These are phyloP conservation scores for Pangasianodon gigas DNA, from an alignment of 2,113 vertebrate species.

Conservation along the genomic window DNA sequence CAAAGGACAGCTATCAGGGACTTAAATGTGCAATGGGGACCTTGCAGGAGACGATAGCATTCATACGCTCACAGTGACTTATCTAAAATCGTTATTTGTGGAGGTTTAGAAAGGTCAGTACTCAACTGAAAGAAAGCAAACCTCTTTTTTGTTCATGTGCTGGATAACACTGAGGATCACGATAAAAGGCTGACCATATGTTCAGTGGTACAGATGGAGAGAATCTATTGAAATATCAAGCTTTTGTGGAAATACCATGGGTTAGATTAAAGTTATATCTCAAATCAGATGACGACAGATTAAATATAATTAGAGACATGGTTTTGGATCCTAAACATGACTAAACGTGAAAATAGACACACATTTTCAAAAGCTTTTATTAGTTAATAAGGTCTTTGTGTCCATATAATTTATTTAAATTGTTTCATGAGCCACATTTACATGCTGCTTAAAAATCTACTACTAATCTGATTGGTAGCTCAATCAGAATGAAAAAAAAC, in stretches of 20 bases:
- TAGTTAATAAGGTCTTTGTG: neutral
- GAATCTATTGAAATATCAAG: neutral
- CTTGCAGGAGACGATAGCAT: conserved; percentile 61
- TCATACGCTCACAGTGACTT: conserved; percentile 51
- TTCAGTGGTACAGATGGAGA: neutral
- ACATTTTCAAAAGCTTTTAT: neutral
- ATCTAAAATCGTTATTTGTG: conserved; percentile 61
- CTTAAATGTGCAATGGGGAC: conserved; percentile 31
- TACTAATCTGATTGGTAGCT: neutral
- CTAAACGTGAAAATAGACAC: neutral
- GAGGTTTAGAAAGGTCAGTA: conserved; percentile 66
- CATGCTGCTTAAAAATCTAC: no score
- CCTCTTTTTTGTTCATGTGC: conserved; percentile 6
- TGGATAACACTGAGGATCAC: conserved; percentile 1
- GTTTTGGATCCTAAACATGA: neutral
- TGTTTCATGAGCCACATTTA: neutral
- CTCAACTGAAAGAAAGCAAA: conserved; percentile 31
- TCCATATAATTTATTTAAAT: no score
- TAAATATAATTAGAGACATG: neutral
- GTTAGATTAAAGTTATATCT: neutral
- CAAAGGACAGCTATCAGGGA: conserved; percentile 35
- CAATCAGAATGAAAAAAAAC: neutral
- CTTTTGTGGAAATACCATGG: neutral
- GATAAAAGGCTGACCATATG: conserved; percentile 7
- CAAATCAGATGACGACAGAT: neutral